Percentiles rank a stretch among this genome's conserved stretches.
phyloP scores from a whole-genome alignment of 1,140 invertebrate species.

The Galendromus occidentalis region DNA sequence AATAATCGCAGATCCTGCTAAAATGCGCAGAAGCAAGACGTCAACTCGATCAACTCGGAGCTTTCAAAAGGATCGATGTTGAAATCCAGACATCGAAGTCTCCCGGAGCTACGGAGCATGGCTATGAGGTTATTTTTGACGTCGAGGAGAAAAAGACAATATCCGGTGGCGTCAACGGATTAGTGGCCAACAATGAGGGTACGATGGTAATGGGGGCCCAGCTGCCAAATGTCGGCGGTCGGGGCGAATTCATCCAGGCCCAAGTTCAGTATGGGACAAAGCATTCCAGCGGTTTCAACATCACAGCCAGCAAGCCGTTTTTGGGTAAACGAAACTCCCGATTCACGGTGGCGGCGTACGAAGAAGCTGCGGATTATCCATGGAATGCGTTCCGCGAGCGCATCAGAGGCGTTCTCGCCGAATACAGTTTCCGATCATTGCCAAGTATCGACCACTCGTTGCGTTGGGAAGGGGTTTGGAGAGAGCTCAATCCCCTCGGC shows the following conservation, averaged over 20 bases:
- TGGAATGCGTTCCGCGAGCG: conserved; percentile 50
- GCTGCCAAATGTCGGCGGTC: conserved; percentile 55
- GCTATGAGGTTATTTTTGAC: conserved; percentile 61
- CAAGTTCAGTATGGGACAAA: conserved; percentile 56
- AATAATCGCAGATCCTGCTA: conserved; percentile 28
- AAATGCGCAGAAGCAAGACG: conserved; percentile 36
- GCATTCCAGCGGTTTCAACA: conserved; percentile 45
- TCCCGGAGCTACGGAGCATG: conserved; percentile 43
- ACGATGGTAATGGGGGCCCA: conserved; percentile 45
- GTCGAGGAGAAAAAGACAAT: conserved; percentile 51
- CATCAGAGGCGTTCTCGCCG: conserved; percentile 28
- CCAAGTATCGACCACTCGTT: conserved; percentile 44
- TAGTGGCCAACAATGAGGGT: conserved; percentile 57
- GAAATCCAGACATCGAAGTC: conserved; percentile 56
- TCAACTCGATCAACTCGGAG: conserved; percentile 51
- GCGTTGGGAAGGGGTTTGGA: conserved; percentile 57
- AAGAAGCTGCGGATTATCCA: conserved; percentile 47
- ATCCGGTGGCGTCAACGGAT: conserved; percentile 54
- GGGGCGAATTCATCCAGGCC: conserved; percentile 50
- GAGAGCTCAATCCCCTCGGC: conserved; percentile 42
- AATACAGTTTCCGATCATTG: conserved; percentile 24
- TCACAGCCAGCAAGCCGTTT: conserved; percentile 53
- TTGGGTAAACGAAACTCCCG: conserved; percentile 20
- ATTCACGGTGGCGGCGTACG: conserved; percentile 41
- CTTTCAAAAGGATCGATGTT: conserved; percentile 57